Evolutionary conservation across 2,888 invertebrate genomes (phyloP).

Genomic region (Euclidia mi): DNA sequence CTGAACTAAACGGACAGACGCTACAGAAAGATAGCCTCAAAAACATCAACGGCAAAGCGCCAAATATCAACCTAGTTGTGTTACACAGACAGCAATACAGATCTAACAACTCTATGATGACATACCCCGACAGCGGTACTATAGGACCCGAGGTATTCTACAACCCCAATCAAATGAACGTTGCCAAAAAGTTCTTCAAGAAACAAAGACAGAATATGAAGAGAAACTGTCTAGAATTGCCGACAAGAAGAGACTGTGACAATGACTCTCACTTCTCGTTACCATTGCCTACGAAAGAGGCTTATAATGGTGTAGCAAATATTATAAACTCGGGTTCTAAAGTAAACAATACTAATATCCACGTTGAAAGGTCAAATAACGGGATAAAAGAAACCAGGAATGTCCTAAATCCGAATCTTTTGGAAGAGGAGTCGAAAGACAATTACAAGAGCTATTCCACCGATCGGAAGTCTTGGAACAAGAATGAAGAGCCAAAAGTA

Average conservation of each 20-base stretch:
- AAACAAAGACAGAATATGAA: slow-evolving; percentile 94
- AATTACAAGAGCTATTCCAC: slow-evolving; percentile 82
- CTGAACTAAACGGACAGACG: slow-evolving; percentile 90
- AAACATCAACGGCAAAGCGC: slow-evolving; percentile 86
- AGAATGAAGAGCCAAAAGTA: slow-evolving; percentile 76
- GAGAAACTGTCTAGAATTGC: slow-evolving; percentile 93
- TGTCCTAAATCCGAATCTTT: slow-evolving; percentile 91
- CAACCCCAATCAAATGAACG: slow-evolving; percentile 98
- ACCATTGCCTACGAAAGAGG: slow-evolving; percentile 85
- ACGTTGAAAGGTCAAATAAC: slow-evolving; percentile 90
- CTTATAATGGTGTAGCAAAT: slow-evolving; percentile 88
- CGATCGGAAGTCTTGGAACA: slow-evolving; percentile 81
- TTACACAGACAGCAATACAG: slow-evolving; percentile 93
- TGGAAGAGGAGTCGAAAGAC: slow-evolving; percentile 91
- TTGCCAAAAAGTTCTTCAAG: slow-evolving; percentile 97
- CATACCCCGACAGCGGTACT: slow-evolving; percentile 89
- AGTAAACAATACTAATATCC: slow-evolving; percentile 95
- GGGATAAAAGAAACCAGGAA: slow-evolving; percentile 90
- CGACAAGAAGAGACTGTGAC: slow-evolving; percentile 90
- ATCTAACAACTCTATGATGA: slow-evolving; percentile 92
- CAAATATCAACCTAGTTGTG: slow-evolving; percentile 93
- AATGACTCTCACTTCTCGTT: slow-evolving; percentile 85
- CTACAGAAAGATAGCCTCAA: slow-evolving; percentile 77
- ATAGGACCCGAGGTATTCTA: slow-evolving; percentile 95
- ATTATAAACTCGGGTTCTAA: slow-evolving; percentile 93